phyloP scores from a whole-genome alignment of 2,113 vertebrate species.

The Polyodon spathula region DNA sequence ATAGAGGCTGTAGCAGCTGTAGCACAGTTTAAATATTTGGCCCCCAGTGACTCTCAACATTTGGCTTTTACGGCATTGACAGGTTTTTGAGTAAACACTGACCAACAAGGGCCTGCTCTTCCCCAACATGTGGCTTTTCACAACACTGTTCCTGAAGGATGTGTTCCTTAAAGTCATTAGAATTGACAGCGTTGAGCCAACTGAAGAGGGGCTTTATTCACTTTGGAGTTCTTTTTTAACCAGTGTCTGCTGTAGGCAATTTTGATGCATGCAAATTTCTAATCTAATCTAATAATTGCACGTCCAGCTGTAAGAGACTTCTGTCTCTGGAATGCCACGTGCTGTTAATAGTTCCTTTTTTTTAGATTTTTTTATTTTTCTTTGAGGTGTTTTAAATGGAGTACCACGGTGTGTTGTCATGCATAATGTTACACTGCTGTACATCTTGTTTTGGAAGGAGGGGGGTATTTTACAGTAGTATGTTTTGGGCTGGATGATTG shows the following conservation, averaged over 20 bases:
- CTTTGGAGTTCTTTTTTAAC: background rate
- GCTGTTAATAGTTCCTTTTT: slow-evolving; percentile 4
- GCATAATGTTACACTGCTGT: too few species aligned
- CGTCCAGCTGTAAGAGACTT: background rate
- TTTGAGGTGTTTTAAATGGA: too few species aligned
- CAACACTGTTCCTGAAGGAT: slow-evolving; percentile 21
- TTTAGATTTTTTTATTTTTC: background rate
- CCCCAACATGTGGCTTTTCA: slow-evolving; percentile 27
- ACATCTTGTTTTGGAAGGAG: too few species aligned
- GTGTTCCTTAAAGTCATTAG: slow-evolving; percentile 28
- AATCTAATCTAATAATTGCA: background rate
- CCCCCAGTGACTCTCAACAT: slow-evolving; percentile 43
- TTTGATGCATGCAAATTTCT: slow-evolving; percentile 4
- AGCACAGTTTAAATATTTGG: slow-evolving; percentile 50
- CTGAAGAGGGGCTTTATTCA: background rate
- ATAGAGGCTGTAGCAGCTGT: slow-evolving; percentile 46
- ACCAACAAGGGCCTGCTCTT: slow-evolving; percentile 40
- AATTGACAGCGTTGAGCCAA: slow-evolving; percentile 8
- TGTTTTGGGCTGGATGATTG: too few species aligned
- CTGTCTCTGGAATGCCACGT: background rate
- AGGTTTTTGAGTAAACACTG: slow-evolving; percentile 46
- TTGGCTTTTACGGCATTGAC: slow-evolving; percentile 44
- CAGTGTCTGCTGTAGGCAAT: slow-evolving; percentile 5
- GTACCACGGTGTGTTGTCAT: too few species aligned
- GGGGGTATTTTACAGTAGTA: too few species aligned